Percentiles rank a stretch among this genome's conserved stretches.
Evolutionary conservation across 2,888 invertebrate genomes (phyloP).

Genomic region (Listrodromus nycthemerus): DNA sequence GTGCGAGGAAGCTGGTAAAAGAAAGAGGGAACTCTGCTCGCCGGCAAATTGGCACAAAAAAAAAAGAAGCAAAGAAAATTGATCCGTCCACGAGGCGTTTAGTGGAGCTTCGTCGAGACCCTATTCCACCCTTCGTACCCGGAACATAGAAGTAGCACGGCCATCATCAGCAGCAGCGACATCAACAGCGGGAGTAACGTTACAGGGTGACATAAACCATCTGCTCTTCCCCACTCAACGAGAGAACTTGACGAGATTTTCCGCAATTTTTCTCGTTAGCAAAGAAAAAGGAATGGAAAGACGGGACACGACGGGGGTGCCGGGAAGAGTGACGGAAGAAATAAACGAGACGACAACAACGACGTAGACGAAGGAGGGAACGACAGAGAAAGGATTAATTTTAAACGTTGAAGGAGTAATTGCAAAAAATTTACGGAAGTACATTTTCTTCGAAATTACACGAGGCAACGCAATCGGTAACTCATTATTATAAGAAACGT

Average conservation of each 20-base stretch:
- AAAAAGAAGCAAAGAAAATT: conserved; percentile 56
- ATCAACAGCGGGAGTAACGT: conserved; percentile 34
- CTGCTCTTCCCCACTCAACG: conserved; percentile 40
- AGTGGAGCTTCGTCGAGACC: conserved; percentile 28
- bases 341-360: conserved; percentile 23
- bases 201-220: conserved; percentile 47
- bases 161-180: conserved; percentile 10
- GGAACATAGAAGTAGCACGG: conserved; percentile 26
- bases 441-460: not conserved
- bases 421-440: conserved; percentile 5
- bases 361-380: not conserved
- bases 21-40: conserved; percentile 9
- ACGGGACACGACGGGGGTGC: not conserved
- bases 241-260: conserved; percentile 58
- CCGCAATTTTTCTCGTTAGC: conserved; percentile 66
- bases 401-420: conserved; percentile 40
- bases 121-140: conserved; percentile 32
- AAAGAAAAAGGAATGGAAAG: conserved; percentile 51
- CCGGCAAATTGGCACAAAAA: conserved; percentile 45
- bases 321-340: conserved; percentile 36
- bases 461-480: not conserved
- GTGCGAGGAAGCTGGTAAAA: conserved; percentile 36
- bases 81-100: conserved; percentile 60
- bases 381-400: conserved; percentile 27
- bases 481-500: no score